These are phyloP conservation scores for Cydia fagiglandana DNA, from an alignment of 1,140 invertebrate species.

Conservation along the genomic window DNA sequence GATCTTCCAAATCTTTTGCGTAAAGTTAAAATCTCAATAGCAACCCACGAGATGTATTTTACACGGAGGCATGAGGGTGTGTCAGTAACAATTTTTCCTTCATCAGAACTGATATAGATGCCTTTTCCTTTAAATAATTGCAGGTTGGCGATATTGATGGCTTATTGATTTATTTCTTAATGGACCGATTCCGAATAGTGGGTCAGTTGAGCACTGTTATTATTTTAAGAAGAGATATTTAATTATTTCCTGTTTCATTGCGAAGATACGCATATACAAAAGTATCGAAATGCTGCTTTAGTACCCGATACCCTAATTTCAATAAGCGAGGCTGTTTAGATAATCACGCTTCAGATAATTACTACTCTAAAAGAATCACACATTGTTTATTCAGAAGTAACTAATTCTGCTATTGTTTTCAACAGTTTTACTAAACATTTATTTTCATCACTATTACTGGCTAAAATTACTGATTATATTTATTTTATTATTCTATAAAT, in stretches of 20 bases:
- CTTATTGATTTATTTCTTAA: constrained; percentile 32
- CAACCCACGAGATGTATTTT: neutral
- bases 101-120: constrained; percentile 31
- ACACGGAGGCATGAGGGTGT: constrained; percentile 17
- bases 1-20: neutral
- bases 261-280: neutral
- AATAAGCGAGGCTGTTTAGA: no score
- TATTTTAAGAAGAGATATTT: constrained; percentile 26
- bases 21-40: constrained; percentile 2
- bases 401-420: neutral
- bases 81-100: constrained; percentile 25
- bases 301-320: no score
- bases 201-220: constrained; percentile 30
- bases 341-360: no score
- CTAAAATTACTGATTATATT: neutral
- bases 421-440: neutral
- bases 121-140: constrained; percentile 30
- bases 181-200: constrained; percentile 25
- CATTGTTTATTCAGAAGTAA: no score
- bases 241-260: constrained; percentile 12
- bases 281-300: no score
- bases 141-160: constrained; percentile 6
- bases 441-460: neutral
- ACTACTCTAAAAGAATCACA: no score
- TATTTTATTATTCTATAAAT: constrained; percentile 16